Conservation (phyloP, 2,797 vertebrate genomes). For the Esox lucius region DNA sequence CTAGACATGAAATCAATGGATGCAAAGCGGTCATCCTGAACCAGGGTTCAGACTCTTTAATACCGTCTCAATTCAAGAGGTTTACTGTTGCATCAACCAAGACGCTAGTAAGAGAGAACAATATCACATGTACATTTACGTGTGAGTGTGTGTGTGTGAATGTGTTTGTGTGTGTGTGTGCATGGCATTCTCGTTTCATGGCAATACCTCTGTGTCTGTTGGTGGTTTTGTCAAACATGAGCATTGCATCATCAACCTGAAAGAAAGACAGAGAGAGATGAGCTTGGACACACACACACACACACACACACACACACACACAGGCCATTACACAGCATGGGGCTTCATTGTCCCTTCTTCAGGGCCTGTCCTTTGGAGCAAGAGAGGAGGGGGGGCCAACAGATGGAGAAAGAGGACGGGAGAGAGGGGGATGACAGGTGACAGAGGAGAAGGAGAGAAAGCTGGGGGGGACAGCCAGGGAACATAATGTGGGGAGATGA, state of each 20-base stretch:
- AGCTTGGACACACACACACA: conserved; percentile 19
- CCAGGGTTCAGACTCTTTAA: conserved; percentile 54
- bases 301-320: conserved; percentile 22
- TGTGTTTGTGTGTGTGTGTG: conserved; percentile 17
- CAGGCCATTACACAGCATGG: conserved; percentile 71
- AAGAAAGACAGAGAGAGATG: conserved; percentile 52
- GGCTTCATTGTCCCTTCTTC: conserved; percentile 72
- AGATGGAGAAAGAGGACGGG: conserved; percentile 69
- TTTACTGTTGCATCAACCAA: neutral
- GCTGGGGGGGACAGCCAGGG: neutral
- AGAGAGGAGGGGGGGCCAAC: conserved; percentile 57
- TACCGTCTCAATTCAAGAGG: neutral
- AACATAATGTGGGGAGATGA: conserved; percentile 18
- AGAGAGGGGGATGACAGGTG: conserved; percentile 63
- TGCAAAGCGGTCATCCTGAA: too few relatives aligned
- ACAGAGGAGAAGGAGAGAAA: conserved; percentile 55
- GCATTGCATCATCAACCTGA: conserved; percentile 98
- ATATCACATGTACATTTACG: neutral
- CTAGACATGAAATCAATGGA: too few relatives aligned
- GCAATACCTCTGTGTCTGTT: conserved; percentile 93
- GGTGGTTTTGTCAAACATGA: conserved; percentile 99
- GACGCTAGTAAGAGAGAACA: neutral
- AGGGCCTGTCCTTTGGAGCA: conserved; percentile 41
- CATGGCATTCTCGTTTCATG: conserved; percentile 5
- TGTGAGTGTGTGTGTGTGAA: conserved; percentile 16